phyloP scores from a whole-genome alignment of 2,113 vertebrate genomes.

The Perccottus glenii region DNA sequence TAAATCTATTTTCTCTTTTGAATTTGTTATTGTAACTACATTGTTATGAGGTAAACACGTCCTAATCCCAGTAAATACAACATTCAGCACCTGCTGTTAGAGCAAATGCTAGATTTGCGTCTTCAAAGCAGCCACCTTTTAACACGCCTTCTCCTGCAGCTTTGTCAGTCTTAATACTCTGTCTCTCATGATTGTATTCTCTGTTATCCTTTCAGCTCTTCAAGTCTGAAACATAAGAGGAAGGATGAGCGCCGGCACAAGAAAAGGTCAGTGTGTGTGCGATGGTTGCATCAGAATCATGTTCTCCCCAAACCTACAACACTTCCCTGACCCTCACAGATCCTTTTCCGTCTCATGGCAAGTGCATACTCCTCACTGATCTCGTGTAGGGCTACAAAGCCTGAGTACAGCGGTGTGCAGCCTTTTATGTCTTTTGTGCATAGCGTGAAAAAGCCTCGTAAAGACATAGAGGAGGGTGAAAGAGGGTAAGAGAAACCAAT shows the following conservation, averaged over 20 bases:
- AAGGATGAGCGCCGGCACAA: slow-evolving; percentile 92
- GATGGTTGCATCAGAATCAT: slow-evolving; percentile 35
- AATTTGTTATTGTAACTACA: background rate
- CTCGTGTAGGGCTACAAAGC: slow-evolving; percentile 2
- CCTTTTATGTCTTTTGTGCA: slow-evolving; percentile 33
- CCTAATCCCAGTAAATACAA: background rate
- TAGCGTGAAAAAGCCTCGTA: slow-evolving; percentile 17
- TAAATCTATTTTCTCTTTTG: background rate
- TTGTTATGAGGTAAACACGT: background rate
- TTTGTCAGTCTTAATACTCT: slow-evolving; percentile 10
- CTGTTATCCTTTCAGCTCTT: slow-evolving; percentile 83
- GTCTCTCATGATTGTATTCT: slow-evolving; percentile 44
- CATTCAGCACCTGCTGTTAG: slow-evolving; percentile 8
- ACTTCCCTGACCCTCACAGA: background rate
- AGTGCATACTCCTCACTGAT: slow-evolving; percentile 16
- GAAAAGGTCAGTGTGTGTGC: slow-evolving; percentile 88
- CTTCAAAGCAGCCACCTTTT: slow-evolving; percentile 16
- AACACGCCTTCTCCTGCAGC: slow-evolving; percentile 10
- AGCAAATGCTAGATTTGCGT: slow-evolving; percentile 22
- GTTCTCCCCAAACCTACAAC: slow-evolving; percentile 3
- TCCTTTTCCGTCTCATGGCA: slow-evolving; percentile 1
- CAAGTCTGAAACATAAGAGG: slow-evolving; percentile 89
- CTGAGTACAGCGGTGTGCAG: slow-evolving; percentile 9
- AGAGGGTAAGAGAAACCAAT: slow-evolving; percentile 70
- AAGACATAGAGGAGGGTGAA: slow-evolving; percentile 28